phyloP scores from a whole-genome alignment of 2,113 vertebrate species.

The Alces alces region DNA sequence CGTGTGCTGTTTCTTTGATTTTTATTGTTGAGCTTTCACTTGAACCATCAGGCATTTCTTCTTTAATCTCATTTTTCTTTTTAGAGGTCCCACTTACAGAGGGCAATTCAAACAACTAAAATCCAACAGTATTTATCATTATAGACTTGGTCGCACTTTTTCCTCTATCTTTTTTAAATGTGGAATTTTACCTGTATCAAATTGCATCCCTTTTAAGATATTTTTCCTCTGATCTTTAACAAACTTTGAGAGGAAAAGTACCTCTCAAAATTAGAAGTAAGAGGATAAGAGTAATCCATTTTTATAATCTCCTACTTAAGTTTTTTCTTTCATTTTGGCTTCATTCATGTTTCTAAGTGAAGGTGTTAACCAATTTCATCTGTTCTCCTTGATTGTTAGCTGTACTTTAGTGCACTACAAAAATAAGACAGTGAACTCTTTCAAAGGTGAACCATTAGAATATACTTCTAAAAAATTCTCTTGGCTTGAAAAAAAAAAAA shows the following conservation, averaged over 20 bases:
- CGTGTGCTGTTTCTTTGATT: neutral
- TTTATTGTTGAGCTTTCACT: constrained; percentile 41
- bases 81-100: constrained; percentile 7
- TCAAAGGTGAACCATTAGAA: neutral
- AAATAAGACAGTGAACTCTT: neutral
- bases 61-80: constrained; percentile 46
- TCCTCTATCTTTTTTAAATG: neutral
- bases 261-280: neutral
- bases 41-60: neutral
- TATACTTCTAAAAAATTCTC: neutral
- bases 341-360: constrained; percentile 6
- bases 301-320: neutral
- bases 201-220: neutral
- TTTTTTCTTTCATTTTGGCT: neutral
- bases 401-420: neutral
- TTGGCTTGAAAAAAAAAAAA: neutral
- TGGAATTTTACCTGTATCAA: neutral
- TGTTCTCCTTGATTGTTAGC: neutral
- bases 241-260: neutral
- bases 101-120: neutral
- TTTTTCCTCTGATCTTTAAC: neutral
- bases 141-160: neutral
- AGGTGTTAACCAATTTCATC: neutral
- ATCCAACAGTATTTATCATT: neutral
- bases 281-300: neutral